Conservation (phyloP, 1,140 invertebrate genomes). For the Drosophila nasuta region DNA sequence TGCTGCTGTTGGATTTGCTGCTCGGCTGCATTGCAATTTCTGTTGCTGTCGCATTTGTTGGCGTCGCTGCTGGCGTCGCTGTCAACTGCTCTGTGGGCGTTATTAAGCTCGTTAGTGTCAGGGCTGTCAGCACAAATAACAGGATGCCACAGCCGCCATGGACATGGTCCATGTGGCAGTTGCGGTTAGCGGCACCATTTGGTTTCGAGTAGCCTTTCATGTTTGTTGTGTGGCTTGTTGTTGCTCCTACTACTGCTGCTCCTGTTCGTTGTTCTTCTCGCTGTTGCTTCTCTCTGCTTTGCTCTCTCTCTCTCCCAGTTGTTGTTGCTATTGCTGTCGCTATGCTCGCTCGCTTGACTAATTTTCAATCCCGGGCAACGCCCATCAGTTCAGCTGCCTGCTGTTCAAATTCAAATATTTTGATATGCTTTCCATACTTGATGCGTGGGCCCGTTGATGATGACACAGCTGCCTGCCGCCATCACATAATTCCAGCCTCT, state of each 20-base stretch:
- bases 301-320: neutral
- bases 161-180: constrained; percentile 49
- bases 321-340: constrained; percentile 13
- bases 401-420: constrained; percentile 73
- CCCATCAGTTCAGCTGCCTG: constrained; percentile 43
- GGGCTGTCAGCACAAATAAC: constrained; percentile 78
- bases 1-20: constrained; percentile 12
- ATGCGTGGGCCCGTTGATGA: constrained; percentile 12
- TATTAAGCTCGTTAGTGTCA: constrained; percentile 84
- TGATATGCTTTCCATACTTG: constrained; percentile 76
- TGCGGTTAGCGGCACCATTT: constrained; percentile 68
- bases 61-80: constrained; percentile 50
- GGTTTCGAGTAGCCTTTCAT: constrained; percentile 73
- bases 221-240: constrained; percentile 45
- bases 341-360: constrained; percentile 44
- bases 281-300: neutral
- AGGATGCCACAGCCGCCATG: constrained; percentile 59
- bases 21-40: neutral
- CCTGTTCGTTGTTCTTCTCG: neutral
- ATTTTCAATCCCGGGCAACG: constrained; percentile 54
- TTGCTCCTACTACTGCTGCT: neutral
- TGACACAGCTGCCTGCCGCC: constrained; percentile 3
- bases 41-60: constrained; percentile 18
- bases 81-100: constrained; percentile 79
- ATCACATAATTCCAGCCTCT: constrained; percentile 57